Evolutionary conservation across 2,797 vertebrate genomes (phyloP), one percentile per base, ranked within the genome.

Genomic region (Liasis olivaceus): DNA sequence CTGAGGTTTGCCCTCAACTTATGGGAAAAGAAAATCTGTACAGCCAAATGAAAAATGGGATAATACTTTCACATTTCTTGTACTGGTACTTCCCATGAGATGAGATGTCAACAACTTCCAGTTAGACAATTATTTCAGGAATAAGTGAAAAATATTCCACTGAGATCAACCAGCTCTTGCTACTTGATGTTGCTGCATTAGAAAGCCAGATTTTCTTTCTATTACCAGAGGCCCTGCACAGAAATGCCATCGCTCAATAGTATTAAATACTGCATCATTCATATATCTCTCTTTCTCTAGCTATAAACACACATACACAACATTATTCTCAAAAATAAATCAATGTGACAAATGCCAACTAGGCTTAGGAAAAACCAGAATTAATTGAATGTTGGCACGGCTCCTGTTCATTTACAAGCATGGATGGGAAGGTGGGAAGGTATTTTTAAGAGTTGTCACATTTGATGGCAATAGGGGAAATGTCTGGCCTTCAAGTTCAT

Each of bases 271-370:
- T 28, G 26, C n/a, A 72, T 42, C 28, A 58, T 88, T 28, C 2
- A 66, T n/a, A n/a, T 64, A 28, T 31, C 5, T 66, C 13, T 14
- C 14, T 5, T 0, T 69, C 64, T 69, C 12, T 14, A 17, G n/a
- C 36, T 42, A 42, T 42, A 36, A 7, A 54, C 6, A 54, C 51
- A 54, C 51, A 54, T 8, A 8, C 36, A 22, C 31, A 77, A 22
- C 72, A 42, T 22, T 4, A 47, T 31, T 91, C 69, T 86, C 91
- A 42, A 90, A 89, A 96, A 89, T 42, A 58, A 91, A 94, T 51
- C 63, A 93, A 92, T 63, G 81, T 17, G 63, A 88, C 11, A 87
- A 93, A 92, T 20, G 72, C 58, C 94, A 54, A 60, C 0, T 31
- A 92, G 36, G 2, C 87, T 17, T 42, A 85, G 56, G 3, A 93